These are phyloP conservation scores for Megastigmus dorsalis DNA, from an alignment of 2,888 invertebrate genomes.

Conservation along the genomic window DNA sequence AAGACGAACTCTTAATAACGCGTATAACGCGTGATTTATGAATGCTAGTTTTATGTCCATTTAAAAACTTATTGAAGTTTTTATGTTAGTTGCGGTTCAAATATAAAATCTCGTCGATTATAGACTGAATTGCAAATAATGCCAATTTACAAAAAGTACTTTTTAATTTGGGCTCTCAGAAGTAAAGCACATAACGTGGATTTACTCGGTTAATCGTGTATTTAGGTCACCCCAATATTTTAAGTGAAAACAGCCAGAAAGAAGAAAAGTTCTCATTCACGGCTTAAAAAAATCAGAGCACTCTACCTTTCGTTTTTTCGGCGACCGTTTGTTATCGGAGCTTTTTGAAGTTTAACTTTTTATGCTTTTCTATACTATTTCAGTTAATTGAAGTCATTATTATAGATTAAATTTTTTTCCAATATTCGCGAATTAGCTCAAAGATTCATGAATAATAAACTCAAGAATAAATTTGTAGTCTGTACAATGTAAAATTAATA, in stretches of 20 bases:
- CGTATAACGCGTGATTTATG: too few relatives aligned
- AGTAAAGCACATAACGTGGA: conserved; percentile 3
- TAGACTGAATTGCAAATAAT: background rate
- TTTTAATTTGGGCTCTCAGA: background rate
- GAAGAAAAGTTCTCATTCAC: conserved; percentile 4
- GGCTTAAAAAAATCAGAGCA: background rate
- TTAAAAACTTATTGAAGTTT: too few relatives aligned
- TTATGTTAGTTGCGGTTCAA: background rate
- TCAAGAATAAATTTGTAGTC: too few relatives aligned
- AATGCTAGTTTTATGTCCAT: too few relatives aligned
- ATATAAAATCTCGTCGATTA: conserved; percentile 1
- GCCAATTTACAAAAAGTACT: conserved; percentile 10
- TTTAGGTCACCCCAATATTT: conserved; percentile 26
- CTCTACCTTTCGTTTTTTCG: background rate
- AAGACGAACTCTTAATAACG: too few relatives aligned
- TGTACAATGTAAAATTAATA: too few relatives aligned
- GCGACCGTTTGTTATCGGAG: background rate
- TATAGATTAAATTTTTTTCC: too few relatives aligned
- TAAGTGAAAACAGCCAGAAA: conserved; percentile 16
- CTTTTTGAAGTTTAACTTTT: too few relatives aligned
- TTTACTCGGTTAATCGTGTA: conserved; percentile 21
- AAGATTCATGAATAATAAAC: too few relatives aligned
- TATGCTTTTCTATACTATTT: too few relatives aligned
- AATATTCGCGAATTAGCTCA: too few relatives aligned
- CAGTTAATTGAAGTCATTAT: too few relatives aligned